Evolutionary conservation across 2,113 vertebrate species (phyloP).

Genomic region (Myiozetetes cayanensis): DNA sequence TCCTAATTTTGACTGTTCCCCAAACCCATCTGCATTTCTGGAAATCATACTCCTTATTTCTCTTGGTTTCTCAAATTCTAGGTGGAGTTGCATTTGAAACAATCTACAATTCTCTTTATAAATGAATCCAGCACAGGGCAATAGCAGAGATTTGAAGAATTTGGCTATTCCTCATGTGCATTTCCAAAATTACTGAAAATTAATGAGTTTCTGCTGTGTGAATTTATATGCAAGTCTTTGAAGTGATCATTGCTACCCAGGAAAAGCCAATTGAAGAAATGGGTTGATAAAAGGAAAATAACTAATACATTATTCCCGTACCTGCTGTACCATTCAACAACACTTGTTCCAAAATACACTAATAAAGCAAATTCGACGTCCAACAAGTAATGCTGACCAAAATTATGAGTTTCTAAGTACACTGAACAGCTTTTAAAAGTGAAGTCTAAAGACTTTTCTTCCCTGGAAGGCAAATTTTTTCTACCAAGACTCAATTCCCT

Average conservation of each 20-base stretch:
- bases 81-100: background rate
- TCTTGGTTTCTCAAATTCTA: background rate
- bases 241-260: background rate
- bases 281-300: background rate
- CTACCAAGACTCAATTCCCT: conserved; percentile 26
- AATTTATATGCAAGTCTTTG: conserved; percentile 18
- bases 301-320: background rate
- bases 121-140: background rate
- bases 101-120: background rate
- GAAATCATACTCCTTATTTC: background rate
- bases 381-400: background rate
- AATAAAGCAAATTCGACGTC: background rate
- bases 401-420: background rate
- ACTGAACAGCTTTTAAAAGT: background rate
- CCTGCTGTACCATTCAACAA: background rate
- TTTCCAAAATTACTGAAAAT: conserved; percentile 26
- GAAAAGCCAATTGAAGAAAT: background rate
- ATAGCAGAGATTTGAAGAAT: background rate
- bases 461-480: background rate
- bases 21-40: background rate
- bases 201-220: background rate
- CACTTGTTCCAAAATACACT: background rate
- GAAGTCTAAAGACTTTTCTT: background rate
- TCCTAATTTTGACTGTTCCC: background rate
- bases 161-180: background rate